These are phyloP conservation scores for Fistularia tabacaria DNA, from an alignment of 2,797 vertebrate species.

Conservation along the genomic window DNA sequence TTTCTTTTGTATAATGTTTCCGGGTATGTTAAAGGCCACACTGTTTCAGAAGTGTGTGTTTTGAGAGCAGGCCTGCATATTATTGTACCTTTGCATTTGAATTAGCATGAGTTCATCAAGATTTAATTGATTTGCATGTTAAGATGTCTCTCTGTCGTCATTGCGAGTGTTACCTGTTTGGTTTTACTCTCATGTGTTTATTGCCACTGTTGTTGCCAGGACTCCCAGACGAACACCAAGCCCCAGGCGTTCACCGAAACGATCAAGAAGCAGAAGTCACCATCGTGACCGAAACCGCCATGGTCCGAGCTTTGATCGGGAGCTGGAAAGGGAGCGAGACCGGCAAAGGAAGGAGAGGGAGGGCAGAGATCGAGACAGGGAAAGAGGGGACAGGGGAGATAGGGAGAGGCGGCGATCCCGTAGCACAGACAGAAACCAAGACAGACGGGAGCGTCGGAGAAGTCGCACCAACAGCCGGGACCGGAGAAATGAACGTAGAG, in stretches of 20 bases:
- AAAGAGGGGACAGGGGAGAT: slow-evolving; percentile 75
- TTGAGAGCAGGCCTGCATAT: too few species aligned
- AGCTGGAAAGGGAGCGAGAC: slow-evolving; percentile 89
- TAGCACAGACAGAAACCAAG: slow-evolving; percentile 80
- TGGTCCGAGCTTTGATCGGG: slow-evolving; percentile 91
- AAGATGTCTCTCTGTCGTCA: not conserved
- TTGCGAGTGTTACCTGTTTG: too few species aligned
- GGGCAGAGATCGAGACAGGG: slow-evolving; percentile 72
- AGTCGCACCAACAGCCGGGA: slow-evolving; percentile 86
- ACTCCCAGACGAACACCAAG: slow-evolving; percentile 87
- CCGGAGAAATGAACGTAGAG: slow-evolving; percentile 81
- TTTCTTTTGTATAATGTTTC: too few species aligned
- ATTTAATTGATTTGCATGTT: too few species aligned
- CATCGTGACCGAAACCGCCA: slow-evolving; percentile 85
- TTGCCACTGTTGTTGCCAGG: slow-evolving; percentile 58
- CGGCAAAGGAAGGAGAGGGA: slow-evolving; percentile 77
- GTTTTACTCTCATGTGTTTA: not conserved
- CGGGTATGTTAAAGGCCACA: too few species aligned
- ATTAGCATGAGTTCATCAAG: too few species aligned
- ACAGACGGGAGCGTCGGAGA: slow-evolving; percentile 84
- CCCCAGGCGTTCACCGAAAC: slow-evolving; percentile 87
- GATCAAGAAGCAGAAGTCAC: slow-evolving; percentile 93
- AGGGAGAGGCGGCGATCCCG: slow-evolving; percentile 86
- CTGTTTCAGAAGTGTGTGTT: too few species aligned
- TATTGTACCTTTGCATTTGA: too few species aligned